Evolutionary conservation across 2,888 invertebrate species (phyloP), one percentile per base, ranked within the genome.

Genomic region (Dryadula phaetusa): DNA sequence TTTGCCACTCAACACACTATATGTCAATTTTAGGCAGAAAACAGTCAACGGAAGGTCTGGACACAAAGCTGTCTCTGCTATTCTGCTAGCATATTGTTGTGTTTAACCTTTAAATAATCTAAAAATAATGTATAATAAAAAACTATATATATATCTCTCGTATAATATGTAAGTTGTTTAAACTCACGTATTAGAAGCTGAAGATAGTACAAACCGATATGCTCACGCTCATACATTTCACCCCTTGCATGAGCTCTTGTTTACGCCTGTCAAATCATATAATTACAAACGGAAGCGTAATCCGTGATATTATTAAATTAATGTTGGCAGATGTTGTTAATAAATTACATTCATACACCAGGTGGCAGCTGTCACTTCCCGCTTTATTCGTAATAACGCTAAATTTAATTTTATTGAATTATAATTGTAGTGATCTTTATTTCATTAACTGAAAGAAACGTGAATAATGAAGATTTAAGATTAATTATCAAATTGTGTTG

Each of bases 311-410:
- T 82, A 86, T 83, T 83, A 82, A 83, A 83, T 85, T 86, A 85
- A 80, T 83, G 83, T 81, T 79, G 82, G 83, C 84, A 86, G 83
- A 84, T 84, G 86, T 85, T 85, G 82, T 86, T 86, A 85, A 83
- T 86, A 83, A 86, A 85, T 87, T 85, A 86, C 86, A 85, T 86
- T 86, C 83, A 87, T 84, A 83, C 84, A 80, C 82, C 84, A 84
- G 81, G 83, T 78, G 85, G 79, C 87, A 87, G 85, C 82, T 87
- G 87, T 79, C 82, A 74, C 70, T 71, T 78, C 78, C 78, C 76
- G 80, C 78, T 79, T 81, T 22, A 56, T 22, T 56, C 14, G 37
- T 54, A 37, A 37, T 37, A 37, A 20, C 8, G 32, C 3, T 16
- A 20, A 32, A 53, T 20, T 8, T n/a, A 37, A 54, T 18, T 20